A percentile compares a stretch with the other conserved stretches of the same genome.
Evolutionary conservation across 1,140 invertebrate species (phyloP).

Genomic region (Cydia fagiglandana): DNA sequence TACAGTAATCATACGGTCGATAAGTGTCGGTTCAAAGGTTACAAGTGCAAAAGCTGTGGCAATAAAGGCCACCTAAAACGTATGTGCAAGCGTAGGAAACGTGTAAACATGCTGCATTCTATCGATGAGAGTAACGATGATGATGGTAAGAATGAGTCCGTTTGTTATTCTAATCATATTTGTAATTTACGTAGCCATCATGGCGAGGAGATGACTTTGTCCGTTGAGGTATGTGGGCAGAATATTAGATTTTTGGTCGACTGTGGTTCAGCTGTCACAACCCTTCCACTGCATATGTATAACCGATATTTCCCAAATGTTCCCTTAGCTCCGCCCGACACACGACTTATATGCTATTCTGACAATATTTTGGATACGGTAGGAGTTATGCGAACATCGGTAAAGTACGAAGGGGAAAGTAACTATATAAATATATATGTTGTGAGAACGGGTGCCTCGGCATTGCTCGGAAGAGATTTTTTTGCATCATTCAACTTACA

Average conservation of each 20-base stretch:
- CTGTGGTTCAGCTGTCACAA: background rate
- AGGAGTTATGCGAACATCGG: background rate
- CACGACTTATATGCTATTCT: background rate
- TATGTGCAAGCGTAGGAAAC: background rate
- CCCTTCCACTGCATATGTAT: background rate
- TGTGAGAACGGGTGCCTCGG: background rate
- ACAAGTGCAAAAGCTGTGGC: slow-evolving; percentile 21
- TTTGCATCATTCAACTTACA: background rate
- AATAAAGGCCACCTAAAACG: slow-evolving; percentile 27
- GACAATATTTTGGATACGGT: background rate
- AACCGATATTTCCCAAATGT: background rate
- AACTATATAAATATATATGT: slow-evolving; percentile 27
- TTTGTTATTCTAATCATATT: background rate
- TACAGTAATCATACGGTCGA: slow-evolving; percentile 18
- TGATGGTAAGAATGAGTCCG: slow-evolving; percentile 18
- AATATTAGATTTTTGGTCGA: background rate
- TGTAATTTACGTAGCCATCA: background rate
- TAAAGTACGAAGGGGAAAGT: background rate
- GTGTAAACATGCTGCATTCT: slow-evolving; percentile 16
- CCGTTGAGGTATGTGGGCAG: background rate
- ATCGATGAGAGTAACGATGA: slow-evolving; percentile 15
- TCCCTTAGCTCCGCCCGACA: background rate
- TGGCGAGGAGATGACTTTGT: slow-evolving; percentile 13
- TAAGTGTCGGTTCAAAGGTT: slow-evolving; percentile 27
- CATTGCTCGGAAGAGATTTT: background rate